Evolutionary conservation across 1,140 invertebrate species (phyloP).

Genomic region (Pogonus chalceus): DNA sequence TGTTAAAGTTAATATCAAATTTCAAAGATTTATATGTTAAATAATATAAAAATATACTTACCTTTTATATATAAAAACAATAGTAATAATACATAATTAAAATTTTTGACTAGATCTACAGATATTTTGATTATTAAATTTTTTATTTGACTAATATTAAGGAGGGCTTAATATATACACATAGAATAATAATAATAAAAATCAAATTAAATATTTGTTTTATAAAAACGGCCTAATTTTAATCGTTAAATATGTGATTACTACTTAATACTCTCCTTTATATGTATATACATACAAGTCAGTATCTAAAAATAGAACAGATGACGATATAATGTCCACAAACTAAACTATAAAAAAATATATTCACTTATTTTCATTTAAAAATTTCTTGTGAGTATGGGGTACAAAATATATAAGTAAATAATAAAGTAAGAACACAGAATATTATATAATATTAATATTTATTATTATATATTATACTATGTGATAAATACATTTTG

Average conservation of each 20-base stretch:
- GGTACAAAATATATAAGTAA: background rate
- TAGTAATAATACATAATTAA: no score
- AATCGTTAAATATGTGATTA: background rate
- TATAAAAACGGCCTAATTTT: conserved; percentile 1
- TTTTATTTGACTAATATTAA: no score
- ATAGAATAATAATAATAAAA: no score
- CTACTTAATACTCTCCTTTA: background rate
- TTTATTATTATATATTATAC: background rate
- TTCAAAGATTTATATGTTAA: no score
- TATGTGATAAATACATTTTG: background rate
- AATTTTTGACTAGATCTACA: no score
- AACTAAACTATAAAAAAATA: background rate
- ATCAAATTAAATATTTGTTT: no score
- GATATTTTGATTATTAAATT: no score
- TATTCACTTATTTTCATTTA: background rate
- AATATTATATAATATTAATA: background rate
- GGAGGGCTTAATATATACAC: no score
- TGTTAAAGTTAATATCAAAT: no score
- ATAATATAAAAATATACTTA: no score
- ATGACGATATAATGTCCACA: background rate
- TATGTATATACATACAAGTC: background rate
- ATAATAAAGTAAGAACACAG: background rate
- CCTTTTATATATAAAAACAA: no score
- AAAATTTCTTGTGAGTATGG: background rate
- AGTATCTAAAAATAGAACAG: background rate